Evolutionary conservation across 2,113 vertebrate genomes (phyloP), one percentile per base, ranked within the genome.

Genomic region (Boulengeromyrus knoepffleri): DNA sequence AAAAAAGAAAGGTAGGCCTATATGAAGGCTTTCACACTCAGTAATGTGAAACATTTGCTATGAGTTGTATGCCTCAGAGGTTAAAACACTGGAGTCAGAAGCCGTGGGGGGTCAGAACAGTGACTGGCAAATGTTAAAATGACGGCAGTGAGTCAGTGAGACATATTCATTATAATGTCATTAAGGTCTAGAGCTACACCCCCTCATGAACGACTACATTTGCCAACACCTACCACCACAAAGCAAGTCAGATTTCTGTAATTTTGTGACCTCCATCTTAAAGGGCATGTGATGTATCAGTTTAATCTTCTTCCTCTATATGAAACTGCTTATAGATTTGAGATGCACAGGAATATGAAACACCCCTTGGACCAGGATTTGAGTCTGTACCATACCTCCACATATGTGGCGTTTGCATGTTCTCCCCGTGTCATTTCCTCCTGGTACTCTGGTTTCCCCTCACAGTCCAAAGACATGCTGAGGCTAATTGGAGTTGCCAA

Each of bases 11-110:
- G 97, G 97, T 97, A 19, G 52, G 52, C 52, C 52, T 19, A 97
- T 96, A 97, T 97, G 97, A 98, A 97, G 96, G 96, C 97, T 98
- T 99, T 99, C 97, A 98, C 98, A 98, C 98, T 95, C 97, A 96
- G 97, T 99, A 99, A 99, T 99, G 97, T 99, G 97, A 99, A 99
- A 99, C 98, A 99, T 99, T 99, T 98, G 98, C 97, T 98, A 97
- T 96, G 5, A 96, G 97, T 97, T 97, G 96, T 97, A 96, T 95
- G 95, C 95, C 96, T 96, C 96, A 94, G 94, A 94, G 96, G 96
- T 97, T 94, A 93, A 39, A 97, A 96, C 95, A 91, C 91, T 92
- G 95, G 95, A 96, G 96, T 95, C 96, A 95, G 94, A 95, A 95
- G 95, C 94, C 95, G 95, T 94, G 94, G 95, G 96, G 95, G 96